phyloP scores from a whole-genome alignment of 2,113 vertebrate species.

The Miniopterus natalensis region DNA sequence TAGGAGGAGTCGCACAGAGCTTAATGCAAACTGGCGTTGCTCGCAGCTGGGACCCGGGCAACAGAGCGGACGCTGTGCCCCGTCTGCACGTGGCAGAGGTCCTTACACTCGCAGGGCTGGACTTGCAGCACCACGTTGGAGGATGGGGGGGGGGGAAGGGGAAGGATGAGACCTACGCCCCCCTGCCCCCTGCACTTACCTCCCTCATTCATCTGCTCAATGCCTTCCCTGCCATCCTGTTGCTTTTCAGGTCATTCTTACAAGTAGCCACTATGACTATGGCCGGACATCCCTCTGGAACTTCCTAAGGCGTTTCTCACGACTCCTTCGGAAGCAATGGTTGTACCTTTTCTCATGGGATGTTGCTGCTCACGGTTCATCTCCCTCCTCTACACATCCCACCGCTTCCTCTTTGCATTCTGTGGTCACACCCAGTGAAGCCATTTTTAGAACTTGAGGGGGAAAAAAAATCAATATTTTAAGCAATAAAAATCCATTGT shows the following conservation, averaged over 20 bases:
- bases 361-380: slow-evolving; percentile 2
- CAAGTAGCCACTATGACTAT: not conserved
- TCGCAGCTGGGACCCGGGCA: not conserved
- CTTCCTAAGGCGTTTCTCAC: not conserved
- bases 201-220: slow-evolving; percentile 57
- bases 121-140: not conserved
- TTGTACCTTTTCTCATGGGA: not conserved
- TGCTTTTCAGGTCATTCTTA: not conserved
- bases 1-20: not conserved
- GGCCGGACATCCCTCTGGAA: slow-evolving; percentile 16
- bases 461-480: slow-evolving; percentile 36
- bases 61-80: not conserved
- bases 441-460: slow-evolving; percentile 59
- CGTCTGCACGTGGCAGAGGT: rapidly evolving
- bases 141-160: not conserved
- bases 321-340: slow-evolving; percentile 23
- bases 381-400: not conserved
- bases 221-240: slow-evolving; percentile 19
- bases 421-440: not conserved
- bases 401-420: slow-evolving; percentile 29
- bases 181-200: not conserved
- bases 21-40: not conserved
- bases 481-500: slow-evolving; percentile 67
- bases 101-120: not conserved
- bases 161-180: not conserved